Evolutionary conservation across 2,113 vertebrate species (phyloP), one percentile per base, ranked within the genome.

Genomic region (Engystomops pustulosus): DNA sequence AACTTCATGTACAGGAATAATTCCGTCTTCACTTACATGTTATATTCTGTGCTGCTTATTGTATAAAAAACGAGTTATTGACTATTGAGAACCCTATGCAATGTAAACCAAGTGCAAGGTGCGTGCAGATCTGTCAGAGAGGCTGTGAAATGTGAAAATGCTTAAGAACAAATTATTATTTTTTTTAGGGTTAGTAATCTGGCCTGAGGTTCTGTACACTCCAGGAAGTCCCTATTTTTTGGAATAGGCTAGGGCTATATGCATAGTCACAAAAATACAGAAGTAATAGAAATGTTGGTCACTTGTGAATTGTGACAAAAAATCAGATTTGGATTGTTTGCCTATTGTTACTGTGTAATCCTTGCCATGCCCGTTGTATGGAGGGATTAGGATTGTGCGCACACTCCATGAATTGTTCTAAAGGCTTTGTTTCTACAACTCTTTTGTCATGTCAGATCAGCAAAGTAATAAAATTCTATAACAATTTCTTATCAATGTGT

Each of bases 391-490:
- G 10, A 23, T n/a, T 41, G 20, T 23, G 0, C 44, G 15, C 69
- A 25, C 69, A 2, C 3, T 25, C 38, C n/a, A 15, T 23, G 23
- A 20, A 38, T n/a, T n/a, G n/a, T n/a, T n/a, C n/a, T n/a, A n/a
- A n/a, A n/a, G n/a, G n/a, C n/a, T 44, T 71, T 71, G n/a, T 71
- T 72, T 45, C 25, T 27, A 72, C 4, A n/a, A 38, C 15, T 34
- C 8, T 71, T 44, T 44, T 45, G 69, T 72, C 27, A 23, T 27
- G 41, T 3, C 3, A 14, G 23, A 44, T 44, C 36, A 71, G 67
- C 8, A 23, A 4, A 45, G 36, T 72, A 72, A 72, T 72, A 45
- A 72, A 72, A 72, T 6, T 23, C n/a, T 71, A 45, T 23, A 70
- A 44, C 1, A 27, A 47, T 17, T 0, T 49, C 44, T 45, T 12